Conservation (phyloP, 2,888 invertebrate genomes). For the Phasia obesa region DNA sequence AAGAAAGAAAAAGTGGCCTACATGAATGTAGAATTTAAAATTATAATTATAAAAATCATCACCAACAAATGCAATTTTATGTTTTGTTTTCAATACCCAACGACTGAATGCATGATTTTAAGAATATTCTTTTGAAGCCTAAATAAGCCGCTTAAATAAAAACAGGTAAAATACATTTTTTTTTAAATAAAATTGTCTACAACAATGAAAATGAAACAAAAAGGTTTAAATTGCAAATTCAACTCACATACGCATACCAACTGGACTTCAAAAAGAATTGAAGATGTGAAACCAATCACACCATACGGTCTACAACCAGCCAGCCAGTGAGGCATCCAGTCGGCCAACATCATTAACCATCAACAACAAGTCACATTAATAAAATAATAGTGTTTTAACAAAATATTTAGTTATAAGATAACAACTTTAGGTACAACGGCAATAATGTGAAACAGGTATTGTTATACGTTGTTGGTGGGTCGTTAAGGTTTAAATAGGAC, state of each 20-base stretch:
- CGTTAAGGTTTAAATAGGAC: conserved; percentile 30
- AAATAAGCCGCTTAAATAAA: conserved; percentile 47
- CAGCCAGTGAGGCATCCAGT: conserved; percentile 8
- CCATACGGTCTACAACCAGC: conserved; percentile 20
- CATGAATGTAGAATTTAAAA: conserved; percentile 45
- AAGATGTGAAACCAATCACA: conserved; percentile 68
- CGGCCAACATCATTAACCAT: conserved; percentile 34
- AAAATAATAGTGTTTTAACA: conserved; percentile 67
- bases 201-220: conserved; percentile 37
- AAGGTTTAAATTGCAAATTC: conserved; percentile 64
- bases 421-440: conserved; percentile 32
- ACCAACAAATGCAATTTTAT: conserved; percentile 32
- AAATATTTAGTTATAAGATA: conserved; percentile 48
- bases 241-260: conserved; percentile 43
- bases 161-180: conserved; percentile 38
- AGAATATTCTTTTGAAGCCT: conserved; percentile 15
- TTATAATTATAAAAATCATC: conserved; percentile 64
- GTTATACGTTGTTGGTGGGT: conserved; percentile 44
- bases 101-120: conserved; percentile 37
- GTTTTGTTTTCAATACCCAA: conserved; percentile 19
- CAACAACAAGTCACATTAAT: conserved; percentile 60
- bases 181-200: conserved; percentile 2
- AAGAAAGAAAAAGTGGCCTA: conserved; percentile 24
- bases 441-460: conserved; percentile 53
- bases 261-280: conserved; percentile 37